phyloP scores from a whole-genome alignment of 2,888 invertebrate genomes.

The Drosophila putrida region DNA sequence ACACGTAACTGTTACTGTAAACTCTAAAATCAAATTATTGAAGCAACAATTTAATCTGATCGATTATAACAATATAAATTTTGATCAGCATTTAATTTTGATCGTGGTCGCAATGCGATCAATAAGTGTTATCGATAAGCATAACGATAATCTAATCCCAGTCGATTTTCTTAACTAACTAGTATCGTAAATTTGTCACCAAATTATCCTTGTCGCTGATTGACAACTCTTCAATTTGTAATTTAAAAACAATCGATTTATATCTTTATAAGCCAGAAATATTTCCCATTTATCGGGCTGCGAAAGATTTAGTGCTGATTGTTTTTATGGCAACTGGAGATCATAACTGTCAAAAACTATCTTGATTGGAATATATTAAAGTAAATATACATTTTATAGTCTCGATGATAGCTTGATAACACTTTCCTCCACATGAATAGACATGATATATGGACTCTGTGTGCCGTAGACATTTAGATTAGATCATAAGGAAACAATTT shows the following conservation, averaged over 20 bases:
- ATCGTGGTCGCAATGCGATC: background rate
- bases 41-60: background rate
- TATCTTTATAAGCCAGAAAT: background rate
- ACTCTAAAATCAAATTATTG: background rate
- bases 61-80: background rate
- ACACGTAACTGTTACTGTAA: background rate
- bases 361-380: slow-evolving; percentile 1
- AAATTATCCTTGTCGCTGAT: background rate
- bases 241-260: background rate
- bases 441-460: slow-evolving; percentile 17
- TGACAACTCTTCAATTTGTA: background rate
- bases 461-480: background rate
- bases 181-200: no score
- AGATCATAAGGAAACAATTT: slow-evolving; percentile 26
- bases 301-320: background rate
- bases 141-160: background rate
- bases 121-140: background rate
- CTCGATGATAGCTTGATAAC: slow-evolving; percentile 17
- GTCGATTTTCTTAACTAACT: no score
- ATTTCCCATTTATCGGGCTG: background rate
- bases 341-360: background rate
- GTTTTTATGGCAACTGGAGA: background rate
- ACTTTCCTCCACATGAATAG: background rate
- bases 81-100: background rate
- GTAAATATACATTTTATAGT: slow-evolving; percentile 8